Conservation (phyloP, 2,888 invertebrate genomes). For the Stenchaetothrips biformis region DNA sequence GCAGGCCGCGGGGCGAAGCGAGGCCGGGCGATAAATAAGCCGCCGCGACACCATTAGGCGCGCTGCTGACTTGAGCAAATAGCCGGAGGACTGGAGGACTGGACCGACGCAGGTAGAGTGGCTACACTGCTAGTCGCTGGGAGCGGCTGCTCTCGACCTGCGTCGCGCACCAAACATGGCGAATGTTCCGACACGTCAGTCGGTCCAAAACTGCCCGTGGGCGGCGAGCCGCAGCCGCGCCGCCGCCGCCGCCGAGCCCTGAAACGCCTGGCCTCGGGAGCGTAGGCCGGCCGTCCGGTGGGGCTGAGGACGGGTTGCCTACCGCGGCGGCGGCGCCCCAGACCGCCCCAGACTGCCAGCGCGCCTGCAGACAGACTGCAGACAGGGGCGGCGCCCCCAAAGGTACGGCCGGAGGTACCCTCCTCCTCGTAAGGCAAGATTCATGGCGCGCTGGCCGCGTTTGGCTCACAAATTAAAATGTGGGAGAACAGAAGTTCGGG, state of each 20-base stretch:
- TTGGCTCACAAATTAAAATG: neutral
- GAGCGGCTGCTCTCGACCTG: too few relatives aligned
- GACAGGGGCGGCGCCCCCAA: neutral
- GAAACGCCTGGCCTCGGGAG: neutral
- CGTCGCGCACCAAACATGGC: too few relatives aligned
- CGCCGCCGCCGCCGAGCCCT: too few relatives aligned
- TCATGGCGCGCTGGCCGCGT: neutral
- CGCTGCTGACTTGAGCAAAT: constrained; percentile 16
- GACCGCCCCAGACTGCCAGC: too few relatives aligned
- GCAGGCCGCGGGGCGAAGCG: too few relatives aligned
- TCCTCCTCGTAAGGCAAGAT: neutral
- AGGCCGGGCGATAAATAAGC: neutral
- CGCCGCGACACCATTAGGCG: constrained; percentile 3
- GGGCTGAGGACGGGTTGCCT: neutral
- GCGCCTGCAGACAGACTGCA: too few relatives aligned
- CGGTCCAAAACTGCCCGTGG: too few relatives aligned
- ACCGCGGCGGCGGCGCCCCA: neutral
- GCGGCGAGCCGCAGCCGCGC: too few relatives aligned
- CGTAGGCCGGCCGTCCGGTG: neutral
- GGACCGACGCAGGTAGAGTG: neutral
- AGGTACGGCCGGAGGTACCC: neutral
- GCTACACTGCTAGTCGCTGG: too few relatives aligned
- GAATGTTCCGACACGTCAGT: too few relatives aligned
- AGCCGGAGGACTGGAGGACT: neutral
- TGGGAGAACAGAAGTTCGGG: neutral